Evolutionary conservation across 2,113 vertebrate species (phyloP), one percentile per base, ranked within the genome.

Genomic region (Toxotes jaculatrix): DNA sequence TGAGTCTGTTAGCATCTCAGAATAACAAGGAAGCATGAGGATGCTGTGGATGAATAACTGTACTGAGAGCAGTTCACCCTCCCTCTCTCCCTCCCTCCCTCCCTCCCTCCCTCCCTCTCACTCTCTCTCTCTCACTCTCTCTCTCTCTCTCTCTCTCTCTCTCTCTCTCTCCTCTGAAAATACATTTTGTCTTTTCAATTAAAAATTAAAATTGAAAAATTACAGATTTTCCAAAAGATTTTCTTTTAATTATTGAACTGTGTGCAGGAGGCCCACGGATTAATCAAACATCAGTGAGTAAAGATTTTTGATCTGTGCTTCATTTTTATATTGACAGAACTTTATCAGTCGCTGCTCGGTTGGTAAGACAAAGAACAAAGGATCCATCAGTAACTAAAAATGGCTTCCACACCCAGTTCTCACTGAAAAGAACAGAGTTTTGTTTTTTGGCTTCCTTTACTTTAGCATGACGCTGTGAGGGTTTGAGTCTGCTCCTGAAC

Each of bases 21-120:
- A 73, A 78, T 63, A 63, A 89, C 74, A 84, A 83, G 70, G 43
- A 55, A 56, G 60, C 14, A 1, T 43, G 62, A 34, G 32, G 68
- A 38, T 0, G 64, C 63, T 51, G 8, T 1, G 74, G 68, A 63
- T 66, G 55, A 76, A 75, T 77, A 49, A 43, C 14, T 3, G n/a
- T 6, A 55, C 73, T 77, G 80, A 73, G 47, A 0, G 1, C 10
- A 47, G 17, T 69, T 59, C 9, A 12, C 13, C 23, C n/a, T 1
- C 4, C 1, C 10, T 27, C 17, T 21, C 47, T 16, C 47, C 4
- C 47, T 42, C 34, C 4, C 21, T 1, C 6, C 2, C 13, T 23
- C 13, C 5, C 47, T 16, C 47, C 4, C 47, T 43, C 42, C 9
- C 42, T 43, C 42, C 10, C 42, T 43, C 27, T 27, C 27, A 1